Conservation (phyloP, 1,140 invertebrate species). For the Dendroctonus ponderosae region DNA sequence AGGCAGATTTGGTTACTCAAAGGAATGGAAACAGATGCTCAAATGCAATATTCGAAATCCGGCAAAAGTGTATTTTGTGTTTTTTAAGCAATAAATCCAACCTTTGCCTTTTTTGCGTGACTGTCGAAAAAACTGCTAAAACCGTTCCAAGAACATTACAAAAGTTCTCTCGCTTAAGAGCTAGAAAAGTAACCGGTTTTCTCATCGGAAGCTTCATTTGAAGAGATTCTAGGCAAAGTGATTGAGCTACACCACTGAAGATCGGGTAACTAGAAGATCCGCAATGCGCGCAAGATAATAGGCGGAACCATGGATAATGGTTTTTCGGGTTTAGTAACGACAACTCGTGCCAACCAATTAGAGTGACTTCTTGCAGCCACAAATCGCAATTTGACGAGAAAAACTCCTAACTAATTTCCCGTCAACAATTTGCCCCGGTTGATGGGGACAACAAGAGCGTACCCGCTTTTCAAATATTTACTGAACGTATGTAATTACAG, state of each 20-base stretch:
- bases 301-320: background rate
- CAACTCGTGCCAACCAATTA: slow-evolving; percentile 3
- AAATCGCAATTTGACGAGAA: background rate
- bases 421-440: background rate
- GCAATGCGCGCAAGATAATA: background rate
- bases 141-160: background rate
- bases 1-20: too few relatives aligned
- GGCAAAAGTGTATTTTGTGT: too few relatives aligned
- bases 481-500: too few relatives aligned
- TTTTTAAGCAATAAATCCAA: too few relatives aligned
- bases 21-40: too few relatives aligned
- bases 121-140: too few relatives aligned
- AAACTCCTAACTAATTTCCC: background rate
- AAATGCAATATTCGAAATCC: too few relatives aligned
- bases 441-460: too few relatives aligned
- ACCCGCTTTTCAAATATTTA: too few relatives aligned
- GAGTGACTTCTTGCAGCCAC: background rate
- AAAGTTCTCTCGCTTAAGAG: background rate
- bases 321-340: background rate
- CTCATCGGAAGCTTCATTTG: background rate
- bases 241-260: background rate
- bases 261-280: background rate
- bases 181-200: background rate
- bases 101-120: too few relatives aligned
- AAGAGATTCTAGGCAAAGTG: background rate